These are phyloP conservation scores for Macaria liturata DNA, from an alignment of 2,888 invertebrate genomes.

Conservation along the genomic window DNA sequence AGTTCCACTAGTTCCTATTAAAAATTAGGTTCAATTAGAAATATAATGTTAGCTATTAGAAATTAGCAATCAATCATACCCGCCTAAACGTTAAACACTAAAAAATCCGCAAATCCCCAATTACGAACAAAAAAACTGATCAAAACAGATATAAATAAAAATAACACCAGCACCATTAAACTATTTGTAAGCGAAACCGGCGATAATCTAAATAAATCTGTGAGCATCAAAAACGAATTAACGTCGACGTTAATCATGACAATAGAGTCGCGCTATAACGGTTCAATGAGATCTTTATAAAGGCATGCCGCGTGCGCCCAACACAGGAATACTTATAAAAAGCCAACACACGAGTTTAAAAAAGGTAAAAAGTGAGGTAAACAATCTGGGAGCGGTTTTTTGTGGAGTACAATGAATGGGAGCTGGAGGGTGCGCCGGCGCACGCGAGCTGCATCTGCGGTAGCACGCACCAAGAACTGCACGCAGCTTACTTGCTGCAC, in stretches of 20 bases:
- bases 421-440: conserved; percentile 64
- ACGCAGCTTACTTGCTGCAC: too few species aligned
- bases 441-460: conserved; percentile 57
- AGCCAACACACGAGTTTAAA: conserved; percentile 69
- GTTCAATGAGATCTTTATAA: conserved; percentile 69
- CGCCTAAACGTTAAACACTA: neutral
- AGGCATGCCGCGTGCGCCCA: conserved; percentile 71
- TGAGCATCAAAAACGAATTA: conserved; percentile 76
- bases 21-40: too few species aligned
- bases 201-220: conserved; percentile 66
- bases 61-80: too few species aligned
- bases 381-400: conserved; percentile 76
- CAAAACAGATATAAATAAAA: conserved; percentile 36
- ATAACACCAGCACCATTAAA: conserved; percentile 36
- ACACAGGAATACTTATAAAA: conserved; percentile 74
- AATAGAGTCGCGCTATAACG: conserved; percentile 63
- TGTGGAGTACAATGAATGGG: conserved; percentile 59
- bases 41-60: too few species aligned
- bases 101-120: conserved; percentile 13
- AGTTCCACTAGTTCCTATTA: too few species aligned
- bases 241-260: conserved; percentile 59
- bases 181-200: conserved; percentile 42
- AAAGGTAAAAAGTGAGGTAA: conserved; percentile 82
- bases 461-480: conserved; percentile 26
- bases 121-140: conserved; percentile 14